A percentile compares a stretch with the other conserved stretches of the same genome.
Evolutionary conservation across 2,888 invertebrate species (phyloP).

Genomic region (Geophilus truncorum): DNA sequence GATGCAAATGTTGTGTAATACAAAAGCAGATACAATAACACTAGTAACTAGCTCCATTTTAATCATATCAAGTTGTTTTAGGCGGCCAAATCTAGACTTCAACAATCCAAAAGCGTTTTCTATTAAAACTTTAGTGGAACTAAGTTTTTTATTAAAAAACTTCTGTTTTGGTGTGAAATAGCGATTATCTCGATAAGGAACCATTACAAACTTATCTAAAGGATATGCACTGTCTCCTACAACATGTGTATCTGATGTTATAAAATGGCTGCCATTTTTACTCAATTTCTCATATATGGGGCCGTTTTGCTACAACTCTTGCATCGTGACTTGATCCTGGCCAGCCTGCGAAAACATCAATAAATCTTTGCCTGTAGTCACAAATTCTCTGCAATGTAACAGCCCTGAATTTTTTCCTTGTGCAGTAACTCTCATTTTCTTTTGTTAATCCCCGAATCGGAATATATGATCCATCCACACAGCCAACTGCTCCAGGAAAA

Average conservation of each 20-base stretch:
- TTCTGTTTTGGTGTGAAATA: slow-evolving; percentile 41
- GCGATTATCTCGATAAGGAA: slow-evolving; percentile 43
- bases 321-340: slow-evolving; percentile 27
- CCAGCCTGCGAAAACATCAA: no score
- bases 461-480: slow-evolving; percentile 22
- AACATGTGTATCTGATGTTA: slow-evolving; percentile 38
- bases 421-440: background rate
- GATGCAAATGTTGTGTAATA: background rate
- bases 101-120: slow-evolving; percentile 45
- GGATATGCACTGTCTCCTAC: slow-evolving; percentile 43
- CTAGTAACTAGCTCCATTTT: background rate
- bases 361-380: background rate
- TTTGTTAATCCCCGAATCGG: background rate
- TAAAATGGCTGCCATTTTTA: background rate
- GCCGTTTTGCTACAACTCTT: background rate
- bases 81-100: slow-evolving; percentile 35
- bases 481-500: background rate
- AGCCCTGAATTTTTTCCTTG: background rate
- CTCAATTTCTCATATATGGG: background rate
- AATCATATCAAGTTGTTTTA: background rate
- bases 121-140: slow-evolving; percentile 42
- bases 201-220: slow-evolving; percentile 40
- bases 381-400: background rate
- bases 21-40: background rate
- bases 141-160: slow-evolving; percentile 42